A percentile compares a stretch with the other conserved stretches of the same genome.
Evolutionary conservation across 2,797 vertebrate species (phyloP).

Genomic region (Tolypeutes matacus): DNA sequence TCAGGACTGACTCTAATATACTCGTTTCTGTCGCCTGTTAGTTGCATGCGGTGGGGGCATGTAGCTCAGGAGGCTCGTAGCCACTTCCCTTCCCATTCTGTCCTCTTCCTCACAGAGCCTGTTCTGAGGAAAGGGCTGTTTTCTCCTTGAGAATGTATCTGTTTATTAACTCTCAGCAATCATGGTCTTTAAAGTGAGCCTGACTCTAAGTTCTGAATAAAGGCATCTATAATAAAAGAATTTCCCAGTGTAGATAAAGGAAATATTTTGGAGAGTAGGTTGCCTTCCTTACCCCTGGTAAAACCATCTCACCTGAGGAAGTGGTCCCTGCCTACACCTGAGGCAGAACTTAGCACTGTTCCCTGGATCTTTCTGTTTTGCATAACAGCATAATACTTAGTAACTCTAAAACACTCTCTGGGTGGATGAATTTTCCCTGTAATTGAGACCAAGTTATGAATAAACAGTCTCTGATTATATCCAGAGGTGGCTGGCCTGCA

Average conservation of each 20-base stretch:
- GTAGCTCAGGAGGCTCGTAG: not conserved
- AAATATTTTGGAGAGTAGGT: not conserved
- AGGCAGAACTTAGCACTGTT: not conserved
- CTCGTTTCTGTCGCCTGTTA: not conserved
- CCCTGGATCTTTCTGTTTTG: not conserved
- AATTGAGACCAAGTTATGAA: not conserved
- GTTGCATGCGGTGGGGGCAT: not conserved
- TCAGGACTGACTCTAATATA: accelerated
- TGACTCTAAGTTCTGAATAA: not conserved
- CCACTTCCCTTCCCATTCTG: not conserved
- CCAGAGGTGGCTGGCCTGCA: not conserved
- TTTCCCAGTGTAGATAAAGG: not conserved
- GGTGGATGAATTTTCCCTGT: not conserved
- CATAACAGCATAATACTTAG: not conserved
- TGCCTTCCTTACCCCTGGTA: not conserved
- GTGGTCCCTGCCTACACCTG: not conserved
- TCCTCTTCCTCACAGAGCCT: not conserved
- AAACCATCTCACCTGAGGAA: not conserved
- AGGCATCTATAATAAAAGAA: not conserved
- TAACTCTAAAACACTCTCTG: not conserved
- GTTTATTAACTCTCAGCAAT: not conserved
- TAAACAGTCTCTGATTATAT: not conserved
- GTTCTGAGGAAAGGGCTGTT: not conserved
- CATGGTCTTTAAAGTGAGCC: not conserved
- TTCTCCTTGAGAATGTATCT: not conserved